These are phyloP conservation scores for Helicoverpa armigera DNA, from an alignment of 1,140 invertebrate species.

Conservation along the genomic window DNA sequence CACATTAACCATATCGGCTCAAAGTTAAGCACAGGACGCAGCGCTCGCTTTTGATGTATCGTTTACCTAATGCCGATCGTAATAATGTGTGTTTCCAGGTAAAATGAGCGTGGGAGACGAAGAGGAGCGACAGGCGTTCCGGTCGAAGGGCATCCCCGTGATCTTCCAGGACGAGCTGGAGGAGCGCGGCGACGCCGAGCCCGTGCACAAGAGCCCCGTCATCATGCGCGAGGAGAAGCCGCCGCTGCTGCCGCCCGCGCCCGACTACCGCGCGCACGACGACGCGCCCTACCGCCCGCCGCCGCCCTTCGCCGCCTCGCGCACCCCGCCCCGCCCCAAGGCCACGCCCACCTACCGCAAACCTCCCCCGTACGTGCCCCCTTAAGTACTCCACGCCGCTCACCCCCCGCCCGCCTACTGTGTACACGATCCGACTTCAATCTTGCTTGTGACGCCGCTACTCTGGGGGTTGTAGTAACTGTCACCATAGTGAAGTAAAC, in stretches of 20 bases:
- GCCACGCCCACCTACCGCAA: slow-evolving; percentile 95
- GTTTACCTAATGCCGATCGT: background rate
- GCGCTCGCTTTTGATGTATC: slow-evolving; percentile 19
- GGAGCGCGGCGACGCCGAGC: slow-evolving; percentile 92
- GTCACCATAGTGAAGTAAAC: slow-evolving; percentile 11
- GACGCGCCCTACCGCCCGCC: slow-evolving; percentile 91
- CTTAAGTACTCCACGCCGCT: slow-evolving; percentile 88
- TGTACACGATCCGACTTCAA: background rate
- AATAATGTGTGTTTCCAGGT: slow-evolving; percentile 61
- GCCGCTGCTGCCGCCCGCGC: slow-evolving; percentile 91
- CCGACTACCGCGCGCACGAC: slow-evolving; percentile 86
- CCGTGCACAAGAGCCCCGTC: slow-evolving; percentile 95
- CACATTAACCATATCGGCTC: background rate
- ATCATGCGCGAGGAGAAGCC: slow-evolving; percentile 98
- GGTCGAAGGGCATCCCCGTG: slow-evolving; percentile 96
- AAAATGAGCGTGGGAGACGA: slow-evolving; percentile 89
- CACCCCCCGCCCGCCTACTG: background rate
- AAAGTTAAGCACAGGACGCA: background rate
- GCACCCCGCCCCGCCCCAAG: slow-evolving; percentile 91
- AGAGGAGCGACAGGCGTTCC: slow-evolving; percentile 93
- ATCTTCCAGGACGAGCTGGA: slow-evolving; percentile 98
- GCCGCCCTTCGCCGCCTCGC: slow-evolving; percentile 92
- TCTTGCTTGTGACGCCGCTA: slow-evolving; percentile 1
- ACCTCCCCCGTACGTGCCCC: slow-evolving; percentile 96
- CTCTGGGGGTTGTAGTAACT: background rate